Evolutionary conservation across 2,888 invertebrate species (phyloP).

Genomic region (Tryphoninae sp.): DNA sequence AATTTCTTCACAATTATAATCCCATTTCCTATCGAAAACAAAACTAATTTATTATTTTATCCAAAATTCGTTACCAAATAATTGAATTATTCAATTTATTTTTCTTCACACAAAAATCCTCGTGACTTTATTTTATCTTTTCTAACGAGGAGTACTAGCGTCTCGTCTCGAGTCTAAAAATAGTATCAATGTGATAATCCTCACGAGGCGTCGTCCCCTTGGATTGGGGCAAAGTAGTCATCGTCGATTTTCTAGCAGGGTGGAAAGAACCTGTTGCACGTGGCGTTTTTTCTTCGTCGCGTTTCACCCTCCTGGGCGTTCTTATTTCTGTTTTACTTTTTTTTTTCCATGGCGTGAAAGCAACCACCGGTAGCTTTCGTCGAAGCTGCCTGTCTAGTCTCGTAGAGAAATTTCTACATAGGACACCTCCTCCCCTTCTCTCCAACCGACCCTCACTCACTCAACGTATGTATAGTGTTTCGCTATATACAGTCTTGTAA

Average conservation of each 20-base stretch:
- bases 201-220: slow-evolving; percentile 26
- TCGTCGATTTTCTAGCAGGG: slow-evolving; percentile 23
- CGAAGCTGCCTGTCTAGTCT: slow-evolving; percentile 15
- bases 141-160: no score
- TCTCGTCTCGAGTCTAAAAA: slow-evolving; percentile 18
- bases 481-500: slow-evolving; percentile 23
- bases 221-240: slow-evolving; percentile 13
- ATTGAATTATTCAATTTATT: no score
- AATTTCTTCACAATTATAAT: no score
- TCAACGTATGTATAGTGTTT: slow-evolving; percentile 18
- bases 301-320: slow-evolving; percentile 41
- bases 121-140: no score
- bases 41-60: no score
- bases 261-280: slow-evolving; percentile 64
- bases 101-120: no score
- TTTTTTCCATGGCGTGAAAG: slow-evolving; percentile 33
- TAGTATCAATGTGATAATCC: slow-evolving; percentile 44
- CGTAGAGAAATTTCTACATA: neutral
- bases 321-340: slow-evolving; percentile 14
- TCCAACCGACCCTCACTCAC: neutral
- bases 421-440: neutral
- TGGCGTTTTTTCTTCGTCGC: slow-evolving; percentile 52
- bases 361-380: slow-evolving; percentile 52
- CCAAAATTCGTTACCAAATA: no score
- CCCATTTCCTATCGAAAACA: no score